These are phyloP conservation scores for Caenorhabditis becei DNA, from an alignment of 2,888 invertebrate genomes.

Conservation along the genomic window DNA sequence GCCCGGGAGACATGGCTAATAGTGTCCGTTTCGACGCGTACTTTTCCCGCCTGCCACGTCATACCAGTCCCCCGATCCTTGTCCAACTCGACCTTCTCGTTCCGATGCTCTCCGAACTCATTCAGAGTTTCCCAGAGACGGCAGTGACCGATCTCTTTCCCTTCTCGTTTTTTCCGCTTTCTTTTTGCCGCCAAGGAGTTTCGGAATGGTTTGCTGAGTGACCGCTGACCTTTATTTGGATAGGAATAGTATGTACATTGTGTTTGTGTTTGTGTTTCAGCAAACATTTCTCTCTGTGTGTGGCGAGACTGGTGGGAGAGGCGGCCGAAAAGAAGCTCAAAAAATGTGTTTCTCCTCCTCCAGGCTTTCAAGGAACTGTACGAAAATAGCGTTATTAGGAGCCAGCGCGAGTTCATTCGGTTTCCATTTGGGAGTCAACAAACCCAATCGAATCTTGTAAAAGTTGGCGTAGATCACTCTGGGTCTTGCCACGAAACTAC, in stretches of 20 bases:
- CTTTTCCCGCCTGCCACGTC: slow-evolving; percentile 13
- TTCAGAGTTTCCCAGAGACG: neutral
- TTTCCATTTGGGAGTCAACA: neutral
- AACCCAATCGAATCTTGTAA: too few species aligned
- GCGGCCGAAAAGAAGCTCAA: slow-evolving; percentile 34
- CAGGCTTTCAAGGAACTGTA: slow-evolving; percentile 31
- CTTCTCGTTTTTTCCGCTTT: neutral
- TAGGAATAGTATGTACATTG: slow-evolving; percentile 61
- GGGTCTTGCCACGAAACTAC: too few species aligned
- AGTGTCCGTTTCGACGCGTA: neutral
- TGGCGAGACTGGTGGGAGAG: slow-evolving; percentile 10
- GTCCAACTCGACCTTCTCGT: neutral
- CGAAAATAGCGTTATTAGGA: slow-evolving; percentile 32
- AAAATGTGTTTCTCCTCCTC: slow-evolving; percentile 44
- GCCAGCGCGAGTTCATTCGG: neutral
- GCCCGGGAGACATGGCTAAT: slow-evolving; percentile 12
- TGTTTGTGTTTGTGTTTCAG: slow-evolving; percentile 63
- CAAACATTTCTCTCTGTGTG: slow-evolving; percentile 45
- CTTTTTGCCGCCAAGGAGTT: slow-evolving; percentile 22
- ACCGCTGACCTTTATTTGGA: slow-evolving; percentile 63
- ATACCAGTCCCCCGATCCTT: neutral
- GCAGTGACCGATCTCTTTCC: neutral
- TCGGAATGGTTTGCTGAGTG: slow-evolving; percentile 42
- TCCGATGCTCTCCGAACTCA: neutral
- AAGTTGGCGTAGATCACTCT: too few species aligned